phyloP scores from a whole-genome alignment of 2,113 vertebrate genomes.

The Cheirogaleus medius region DNA sequence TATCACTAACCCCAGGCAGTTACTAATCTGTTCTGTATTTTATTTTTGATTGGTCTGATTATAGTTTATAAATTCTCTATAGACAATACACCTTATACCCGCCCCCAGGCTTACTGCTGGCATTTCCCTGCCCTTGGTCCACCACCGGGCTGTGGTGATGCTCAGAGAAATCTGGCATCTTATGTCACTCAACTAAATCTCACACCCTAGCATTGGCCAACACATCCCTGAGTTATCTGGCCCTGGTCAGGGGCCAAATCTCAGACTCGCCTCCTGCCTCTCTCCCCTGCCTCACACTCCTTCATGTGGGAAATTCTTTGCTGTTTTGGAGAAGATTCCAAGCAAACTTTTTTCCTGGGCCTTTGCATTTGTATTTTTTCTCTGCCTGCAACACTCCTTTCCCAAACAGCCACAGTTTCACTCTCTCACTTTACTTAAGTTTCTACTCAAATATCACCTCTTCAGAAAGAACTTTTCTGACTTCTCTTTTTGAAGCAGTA shows the following conservation, averaged over 20 bases:
- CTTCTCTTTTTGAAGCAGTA: background rate
- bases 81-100: background rate
- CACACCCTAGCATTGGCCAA: background rate
- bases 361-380: background rate
- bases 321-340: background rate
- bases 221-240: background rate
- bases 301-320: background rate
- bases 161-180: background rate
- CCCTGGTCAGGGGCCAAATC: background rate
- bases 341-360: background rate
- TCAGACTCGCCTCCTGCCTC: background rate
- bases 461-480: background rate
- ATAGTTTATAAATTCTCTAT: background rate
- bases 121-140: background rate
- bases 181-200: background rate
- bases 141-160: background rate
- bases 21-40: background rate
- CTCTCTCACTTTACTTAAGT: background rate
- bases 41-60: background rate
- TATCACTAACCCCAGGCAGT: background rate
- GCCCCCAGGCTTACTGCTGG: background rate
- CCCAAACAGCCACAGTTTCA: background rate
- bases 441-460: background rate
- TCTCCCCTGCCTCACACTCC: background rate
- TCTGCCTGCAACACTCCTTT: background rate